Evolutionary conservation across 1,140 invertebrate species (phyloP).

Genomic region (Euborellia annulipes): DNA sequence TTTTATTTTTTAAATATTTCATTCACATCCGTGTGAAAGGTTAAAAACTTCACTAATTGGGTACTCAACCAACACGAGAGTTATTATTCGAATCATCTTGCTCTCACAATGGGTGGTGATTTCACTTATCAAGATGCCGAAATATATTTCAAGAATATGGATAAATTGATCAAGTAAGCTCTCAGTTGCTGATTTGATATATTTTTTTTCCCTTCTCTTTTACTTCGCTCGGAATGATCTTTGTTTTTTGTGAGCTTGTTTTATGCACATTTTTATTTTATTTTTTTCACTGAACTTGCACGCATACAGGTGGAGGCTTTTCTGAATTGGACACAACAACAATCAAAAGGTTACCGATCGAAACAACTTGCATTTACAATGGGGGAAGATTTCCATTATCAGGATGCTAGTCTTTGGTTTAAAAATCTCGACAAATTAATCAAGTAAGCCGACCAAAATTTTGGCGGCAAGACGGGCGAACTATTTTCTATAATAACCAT

Average conservation of each 20-base stretch:
- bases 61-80: slow-evolving; percentile 15
- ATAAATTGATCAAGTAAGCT: slow-evolving; percentile 44
- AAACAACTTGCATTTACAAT: slow-evolving; percentile 47
- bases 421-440: slow-evolving; percentile 50
- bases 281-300: no score
- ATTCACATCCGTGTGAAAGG: no score
- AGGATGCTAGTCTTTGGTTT: slow-evolving; percentile 43
- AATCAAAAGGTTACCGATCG: neutral
- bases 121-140: slow-evolving; percentile 48
- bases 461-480: neutral
- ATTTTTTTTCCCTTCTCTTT: neutral
- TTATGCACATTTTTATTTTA: no score
- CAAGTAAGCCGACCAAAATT: slow-evolving; percentile 25
- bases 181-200: neutral
- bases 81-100: slow-evolving; percentile 34
- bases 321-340: neutral
- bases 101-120: slow-evolving; percentile 52
- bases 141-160: slow-evolving; percentile 45
- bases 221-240: neutral
- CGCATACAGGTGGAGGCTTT: no score
- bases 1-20: no score
- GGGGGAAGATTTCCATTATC: slow-evolving; percentile 51
- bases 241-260: no score
- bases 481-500: slow-evolving; percentile 22
- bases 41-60: slow-evolving; percentile 7